phyloP scores from a whole-genome alignment of 2,113 vertebrate genomes.

The Sinocyclocheilus anshuiensis region DNA sequence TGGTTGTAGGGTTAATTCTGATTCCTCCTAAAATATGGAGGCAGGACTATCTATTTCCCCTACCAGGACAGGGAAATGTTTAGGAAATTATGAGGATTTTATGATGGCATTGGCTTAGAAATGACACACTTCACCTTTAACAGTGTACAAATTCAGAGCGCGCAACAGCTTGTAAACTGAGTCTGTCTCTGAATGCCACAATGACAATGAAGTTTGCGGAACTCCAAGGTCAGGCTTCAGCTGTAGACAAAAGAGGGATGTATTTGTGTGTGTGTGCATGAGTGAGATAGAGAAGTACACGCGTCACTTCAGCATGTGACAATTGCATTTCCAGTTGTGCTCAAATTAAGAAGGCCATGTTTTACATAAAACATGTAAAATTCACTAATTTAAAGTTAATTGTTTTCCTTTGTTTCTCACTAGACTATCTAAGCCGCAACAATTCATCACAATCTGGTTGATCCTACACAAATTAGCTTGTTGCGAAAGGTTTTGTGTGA shows the following conservation, averaged over 20 bases:
- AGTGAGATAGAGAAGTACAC: conserved; percentile 25
- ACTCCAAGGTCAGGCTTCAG: conserved; percentile 51
- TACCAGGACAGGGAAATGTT: no score
- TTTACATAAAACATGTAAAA: conserved; percentile 25
- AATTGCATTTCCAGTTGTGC: neutral
- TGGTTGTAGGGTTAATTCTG: neutral
- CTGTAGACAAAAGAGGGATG: conserved; percentile 1
- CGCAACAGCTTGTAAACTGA: conserved; percentile 22
- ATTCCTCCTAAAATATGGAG: neutral
- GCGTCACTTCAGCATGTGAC: conserved; percentile 3
- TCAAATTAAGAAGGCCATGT: neutral
- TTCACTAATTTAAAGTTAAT: neutral
- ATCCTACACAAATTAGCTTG: conserved; percentile 50
- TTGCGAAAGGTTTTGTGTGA: conserved; percentile 39
- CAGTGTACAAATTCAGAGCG: conserved; percentile 1
- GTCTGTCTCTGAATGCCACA: conserved; percentile 39
- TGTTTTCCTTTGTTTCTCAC: neutral
- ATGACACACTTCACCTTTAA: neutral
- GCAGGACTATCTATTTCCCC: no score
- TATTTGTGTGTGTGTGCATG: neutral
- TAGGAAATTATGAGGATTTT: neutral
- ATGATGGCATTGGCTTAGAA: neutral
- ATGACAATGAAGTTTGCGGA: conserved; percentile 45
- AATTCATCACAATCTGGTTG: conserved; percentile 53
- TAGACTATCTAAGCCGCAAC: conserved; percentile 38